phyloP scores from a whole-genome alignment of 2,113 vertebrate genomes.

The pig (Sus scrofa) region DNA sequence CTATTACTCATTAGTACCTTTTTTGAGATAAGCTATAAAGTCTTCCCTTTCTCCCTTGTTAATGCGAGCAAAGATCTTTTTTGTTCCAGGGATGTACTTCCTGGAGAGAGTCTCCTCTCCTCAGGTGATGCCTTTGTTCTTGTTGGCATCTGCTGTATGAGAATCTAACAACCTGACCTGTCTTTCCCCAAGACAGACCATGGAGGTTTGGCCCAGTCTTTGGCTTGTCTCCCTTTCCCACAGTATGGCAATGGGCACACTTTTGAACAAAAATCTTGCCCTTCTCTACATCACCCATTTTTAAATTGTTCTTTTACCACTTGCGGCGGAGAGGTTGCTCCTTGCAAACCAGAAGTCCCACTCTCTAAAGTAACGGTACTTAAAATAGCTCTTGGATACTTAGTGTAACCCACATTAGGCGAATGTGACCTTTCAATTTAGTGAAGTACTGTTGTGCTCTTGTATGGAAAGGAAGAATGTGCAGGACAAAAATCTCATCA shows the following conservation, averaged over 20 bases:
- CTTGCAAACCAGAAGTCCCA: too few relatives aligned
- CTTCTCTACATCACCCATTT: slow-evolving; percentile 87
- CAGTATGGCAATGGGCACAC: slow-evolving; percentile 1
- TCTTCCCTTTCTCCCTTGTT: slow-evolving; percentile 91
- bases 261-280: too few relatives aligned
- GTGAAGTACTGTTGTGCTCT: background rate
- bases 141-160: slow-evolving; percentile 92
- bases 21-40: slow-evolving; percentile 93
- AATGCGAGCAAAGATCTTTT: slow-evolving; percentile 93
- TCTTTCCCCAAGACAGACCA: slow-evolving; percentile 93
- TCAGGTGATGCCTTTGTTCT: slow-evolving; percentile 94
- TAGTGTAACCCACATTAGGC: background rate
- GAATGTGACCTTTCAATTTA: background rate
- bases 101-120: slow-evolving; percentile 92
- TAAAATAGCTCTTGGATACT: background rate
- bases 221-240: slow-evolving; percentile 91
- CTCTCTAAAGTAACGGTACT: too few relatives aligned
- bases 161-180: slow-evolving; percentile 91
- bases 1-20: slow-evolving; percentile 89
- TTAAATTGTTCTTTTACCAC: slow-evolving; percentile 69
- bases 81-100: slow-evolving; percentile 96
- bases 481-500: background rate
- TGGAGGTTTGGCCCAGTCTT: slow-evolving; percentile 93
- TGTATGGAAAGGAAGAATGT: background rate
- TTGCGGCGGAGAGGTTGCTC: too few relatives aligned